These are phyloP conservation scores for Phacellophora camtschatica DNA, from an alignment of 30 jellyfish, hydroid and myxozoan species.

Conservation along the genomic window DNA sequence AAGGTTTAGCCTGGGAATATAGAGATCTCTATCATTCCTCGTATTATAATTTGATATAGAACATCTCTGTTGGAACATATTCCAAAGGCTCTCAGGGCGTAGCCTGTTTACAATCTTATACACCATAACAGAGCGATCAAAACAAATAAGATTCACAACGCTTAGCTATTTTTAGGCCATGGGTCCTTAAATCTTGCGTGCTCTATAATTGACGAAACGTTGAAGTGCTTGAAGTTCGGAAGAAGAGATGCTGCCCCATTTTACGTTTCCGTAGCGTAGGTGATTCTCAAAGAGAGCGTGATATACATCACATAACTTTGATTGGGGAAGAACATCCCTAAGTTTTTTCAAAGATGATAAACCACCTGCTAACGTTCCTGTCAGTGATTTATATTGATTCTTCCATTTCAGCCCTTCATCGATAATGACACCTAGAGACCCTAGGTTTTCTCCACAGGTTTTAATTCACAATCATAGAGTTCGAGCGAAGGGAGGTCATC, in stretches of 20 bases:
- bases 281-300: slow-evolving; percentile 43
- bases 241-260: slow-evolving; percentile 1
- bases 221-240: slow-evolving; percentile 7
- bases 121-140: not conserved
- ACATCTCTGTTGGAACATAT: too few relatives aligned
- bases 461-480: slow-evolving; percentile 13
- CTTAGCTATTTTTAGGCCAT: not conserved
- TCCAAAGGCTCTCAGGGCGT: not conserved
- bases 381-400: slow-evolving; percentile 26
- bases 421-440: slow-evolving; percentile 10
- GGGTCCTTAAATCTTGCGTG: slow-evolving; percentile 5
- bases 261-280: slow-evolving; percentile 30
- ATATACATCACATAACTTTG: slow-evolving; percentile 25
- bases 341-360: slow-evolving; percentile 23
- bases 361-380: slow-evolving; percentile 40
- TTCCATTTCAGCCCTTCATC: slow-evolving; percentile 35
- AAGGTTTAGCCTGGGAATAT: too few relatives aligned
- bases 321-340: slow-evolving; percentile 18
- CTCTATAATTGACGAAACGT: not conserved
- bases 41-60: not conserved
- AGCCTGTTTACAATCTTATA: slow-evolving; percentile 7
- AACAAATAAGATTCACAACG: not conserved
- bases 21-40: slow-evolving; percentile 5
- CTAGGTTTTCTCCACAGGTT: slow-evolving; percentile 27
- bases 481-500: slow-evolving; percentile 16